phyloP scores from a whole-genome alignment of 2,888 invertebrate genomes.

The Dynastes maya region DNA sequence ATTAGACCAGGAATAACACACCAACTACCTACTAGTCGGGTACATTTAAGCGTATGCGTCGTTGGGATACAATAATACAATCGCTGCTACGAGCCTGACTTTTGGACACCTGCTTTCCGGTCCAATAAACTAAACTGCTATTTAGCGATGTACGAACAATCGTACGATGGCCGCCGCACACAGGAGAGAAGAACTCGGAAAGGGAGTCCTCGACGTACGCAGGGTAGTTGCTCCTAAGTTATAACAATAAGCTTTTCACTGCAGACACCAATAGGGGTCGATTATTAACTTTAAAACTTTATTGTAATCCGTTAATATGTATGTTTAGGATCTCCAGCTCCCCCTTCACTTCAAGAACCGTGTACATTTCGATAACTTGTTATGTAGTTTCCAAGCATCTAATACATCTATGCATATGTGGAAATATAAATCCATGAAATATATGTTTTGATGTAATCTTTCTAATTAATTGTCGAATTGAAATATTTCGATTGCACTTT shows the following conservation, averaged over 20 bases:
- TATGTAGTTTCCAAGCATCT: conserved; percentile 5
- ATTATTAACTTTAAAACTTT: conserved; percentile 47
- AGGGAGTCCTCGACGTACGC: conserved; percentile 57
- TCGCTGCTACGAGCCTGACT: conserved; percentile 60
- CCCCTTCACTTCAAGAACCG: neutral
- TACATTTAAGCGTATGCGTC: conserved; percentile 5
- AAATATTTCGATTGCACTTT: no score
- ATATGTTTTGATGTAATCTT: neutral
- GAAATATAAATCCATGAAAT: neutral
- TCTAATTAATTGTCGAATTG: no score
- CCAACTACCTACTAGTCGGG: conserved; percentile 18
- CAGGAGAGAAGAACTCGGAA: conserved; percentile 39
- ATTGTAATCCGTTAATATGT: conserved; percentile 45
- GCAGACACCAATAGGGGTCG: conserved; percentile 39
- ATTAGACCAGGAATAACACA: conserved; percentile 20
- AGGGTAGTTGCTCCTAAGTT: conserved; percentile 59
- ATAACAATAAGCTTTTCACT: conserved; percentile 53
- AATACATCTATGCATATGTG: neutral
- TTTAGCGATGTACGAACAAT: conserved; percentile 65
- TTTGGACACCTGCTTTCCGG: conserved; percentile 69
- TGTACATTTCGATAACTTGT: neutral
- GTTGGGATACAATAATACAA: conserved; percentile 21
- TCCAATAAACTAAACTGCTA: conserved; percentile 69
- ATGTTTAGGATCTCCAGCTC: conserved; percentile 25
- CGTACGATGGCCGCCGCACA: conserved; percentile 64